Conservation (phyloP, 2,888 invertebrate genomes). For the Polydrusus tereticollis region DNA sequence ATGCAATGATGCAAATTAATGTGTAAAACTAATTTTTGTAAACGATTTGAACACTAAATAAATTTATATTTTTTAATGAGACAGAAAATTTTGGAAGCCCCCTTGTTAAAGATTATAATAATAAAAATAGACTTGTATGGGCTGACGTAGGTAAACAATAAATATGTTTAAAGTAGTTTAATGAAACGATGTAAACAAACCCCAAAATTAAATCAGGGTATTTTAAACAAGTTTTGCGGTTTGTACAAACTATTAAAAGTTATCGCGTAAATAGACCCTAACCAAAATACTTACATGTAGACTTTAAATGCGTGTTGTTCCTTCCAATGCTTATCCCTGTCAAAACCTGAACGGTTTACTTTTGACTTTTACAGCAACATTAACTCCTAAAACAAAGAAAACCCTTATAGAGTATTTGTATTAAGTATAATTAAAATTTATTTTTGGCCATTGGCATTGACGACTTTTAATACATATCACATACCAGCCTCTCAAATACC, state of each 20-base stretch:
- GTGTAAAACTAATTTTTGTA: no score
- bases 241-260: constrained; percentile 23
- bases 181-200: constrained; percentile 17
- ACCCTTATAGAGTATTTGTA: no score
- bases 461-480: no score
- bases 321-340: constrained; percentile 24
- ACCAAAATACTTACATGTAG: constrained; percentile 14
- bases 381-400: not conserved
- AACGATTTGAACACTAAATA: no score
- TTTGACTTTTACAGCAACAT: not conserved
- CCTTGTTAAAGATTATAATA: not conserved
- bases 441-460: no score
- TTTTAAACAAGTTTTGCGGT: constrained; percentile 23
- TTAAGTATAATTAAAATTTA: no score
- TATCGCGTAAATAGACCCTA: constrained; percentile 26
- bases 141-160: not conserved
- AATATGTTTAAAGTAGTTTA: constrained; percentile 17
- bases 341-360: not conserved
- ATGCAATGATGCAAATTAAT: no score
- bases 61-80: no score
- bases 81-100: not conserved
- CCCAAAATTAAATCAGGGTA: constrained; percentile 25
- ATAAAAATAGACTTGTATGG: constrained; percentile 29
- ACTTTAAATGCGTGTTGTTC: constrained; percentile 22
- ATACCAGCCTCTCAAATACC: no score